A percentile compares a stretch with the other conserved stretches of the same genome.
These are phyloP conservation scores for Dendrolimus houi DNA, from an alignment of 2,888 invertebrate species.

Conservation along the genomic window DNA sequence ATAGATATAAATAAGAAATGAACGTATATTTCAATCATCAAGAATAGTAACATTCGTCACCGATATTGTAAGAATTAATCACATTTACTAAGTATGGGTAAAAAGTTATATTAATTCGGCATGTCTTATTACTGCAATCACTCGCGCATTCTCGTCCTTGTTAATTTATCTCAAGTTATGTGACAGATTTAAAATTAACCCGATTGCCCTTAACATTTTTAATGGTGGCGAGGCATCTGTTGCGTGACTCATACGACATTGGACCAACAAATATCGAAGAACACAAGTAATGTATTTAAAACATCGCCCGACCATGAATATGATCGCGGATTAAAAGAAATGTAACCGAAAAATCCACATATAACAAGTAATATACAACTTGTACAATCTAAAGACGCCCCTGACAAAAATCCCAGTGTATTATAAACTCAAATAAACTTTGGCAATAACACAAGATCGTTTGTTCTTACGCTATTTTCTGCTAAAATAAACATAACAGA, in stretches of 20 bases:
- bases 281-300: constrained; percentile 46
- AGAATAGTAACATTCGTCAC: background rate
- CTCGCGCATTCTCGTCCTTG: constrained; percentile 20
- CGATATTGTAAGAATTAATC: background rate
- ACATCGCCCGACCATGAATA: constrained; percentile 46
- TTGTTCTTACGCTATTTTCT: constrained; percentile 52
- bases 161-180: constrained; percentile 31
- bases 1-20: background rate
- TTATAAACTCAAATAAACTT: constrained; percentile 39
- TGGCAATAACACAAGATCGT: constrained; percentile 51
- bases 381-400: constrained; percentile 15
- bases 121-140: constrained; percentile 5
- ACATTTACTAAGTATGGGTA: background rate
- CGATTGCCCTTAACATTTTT: constrained; percentile 65
- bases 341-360: constrained; percentile 22
- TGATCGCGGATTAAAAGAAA: constrained; percentile 44
- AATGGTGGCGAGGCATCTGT: constrained; percentile 25
- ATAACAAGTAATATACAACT: background rate
- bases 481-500: constrained; percentile 53
- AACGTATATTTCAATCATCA: background rate
- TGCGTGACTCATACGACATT: constrained; percentile 64
- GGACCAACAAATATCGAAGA: constrained; percentile 46
- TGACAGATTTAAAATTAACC: constrained; percentile 52
- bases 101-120: background rate
- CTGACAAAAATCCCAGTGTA: constrained; percentile 37